Base-by-base conservation (phyloP, 2,113 vertebrate genomes). In the Mus musculus region DNA sequence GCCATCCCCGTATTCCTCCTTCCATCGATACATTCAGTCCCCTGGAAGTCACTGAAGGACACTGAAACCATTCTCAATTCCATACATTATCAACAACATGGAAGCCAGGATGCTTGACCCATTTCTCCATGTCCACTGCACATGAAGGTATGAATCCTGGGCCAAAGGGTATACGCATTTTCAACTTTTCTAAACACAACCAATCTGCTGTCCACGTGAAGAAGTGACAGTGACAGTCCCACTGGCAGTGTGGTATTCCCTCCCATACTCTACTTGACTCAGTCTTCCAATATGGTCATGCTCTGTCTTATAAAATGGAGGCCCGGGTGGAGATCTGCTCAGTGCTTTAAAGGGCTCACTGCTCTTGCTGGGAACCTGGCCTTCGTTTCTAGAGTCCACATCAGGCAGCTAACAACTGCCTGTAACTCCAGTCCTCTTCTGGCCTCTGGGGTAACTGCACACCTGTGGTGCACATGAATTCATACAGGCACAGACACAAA, bases 1-100 rank as follows among this genome's bases (percentile, higher is more conserved):
- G 26, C 28, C 14, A 1, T 30, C 42, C 81, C 81, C 2, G 8
- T 84, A 42, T 4, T 13, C 77, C 81, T 61, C 71, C 89, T 54
- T 73, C 72, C 3, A 84, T 77, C 65, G 72, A 76, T 61, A 24
- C 56, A 93, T 69, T 94, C 33, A 91, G 65, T 52, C 22, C 33
- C 54, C 36, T 77, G 49, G 82, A 63, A 72, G 36, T 11, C 67
- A 16, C 30, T 19, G 73, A 90, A 3, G 11, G 54, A 86, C 33
- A 91, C 81, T n/a, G 46, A 88, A 67, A 75, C 77, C 42, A 94
- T 85, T 81, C 30, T 95, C 24, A 78, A 92, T 93, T 84, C 82
- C 59, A 90, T 7, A 49, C 54, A 77, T 28, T 91, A 72, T 4
- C 82, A 95, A 93, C 42, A 54, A 80, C 11, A 33, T 1, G 87